Percentiles rank a stretch among this genome's conserved stretches.
phyloP scores from a whole-genome alignment of 2,113 vertebrate genomes.

The Phocoena phocoena region DNA sequence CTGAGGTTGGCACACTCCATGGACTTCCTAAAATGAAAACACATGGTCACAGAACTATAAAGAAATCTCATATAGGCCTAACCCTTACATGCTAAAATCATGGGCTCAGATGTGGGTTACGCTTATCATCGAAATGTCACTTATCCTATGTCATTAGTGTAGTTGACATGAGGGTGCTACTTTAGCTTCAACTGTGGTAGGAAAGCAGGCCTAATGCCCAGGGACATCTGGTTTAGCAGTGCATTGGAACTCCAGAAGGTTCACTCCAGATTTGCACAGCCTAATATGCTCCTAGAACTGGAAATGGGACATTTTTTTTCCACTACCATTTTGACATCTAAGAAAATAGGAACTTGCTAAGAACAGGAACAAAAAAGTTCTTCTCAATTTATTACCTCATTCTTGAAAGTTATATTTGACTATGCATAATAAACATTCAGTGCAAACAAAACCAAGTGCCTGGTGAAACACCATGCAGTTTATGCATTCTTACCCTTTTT shows the following conservation, averaged over 20 bases:
- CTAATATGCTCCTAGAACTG: not conserved
- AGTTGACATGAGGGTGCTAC: not conserved
- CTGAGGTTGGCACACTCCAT: not conserved
- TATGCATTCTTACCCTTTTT: not conserved
- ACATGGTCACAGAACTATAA: not conserved
- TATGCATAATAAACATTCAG: not conserved
- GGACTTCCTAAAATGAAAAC: slow-evolving; percentile 36
- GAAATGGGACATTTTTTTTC: not conserved
- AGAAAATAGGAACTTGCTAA: slow-evolving; percentile 29
- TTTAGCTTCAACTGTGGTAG: not conserved
- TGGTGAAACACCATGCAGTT: not conserved
- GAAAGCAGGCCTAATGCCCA: not conserved
- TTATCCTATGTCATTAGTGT: not conserved
- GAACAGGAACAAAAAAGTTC: not conserved
- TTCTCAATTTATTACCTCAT: not conserved
- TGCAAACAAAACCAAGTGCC: not conserved
- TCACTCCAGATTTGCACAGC: not conserved
- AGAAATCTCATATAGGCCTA: not conserved
- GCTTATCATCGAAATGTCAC: not conserved
- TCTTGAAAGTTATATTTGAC: not conserved
- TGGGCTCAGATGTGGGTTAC: not conserved
- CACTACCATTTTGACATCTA: not conserved
- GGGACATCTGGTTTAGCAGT: not conserved
- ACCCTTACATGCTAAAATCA: not conserved
- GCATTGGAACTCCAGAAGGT: not conserved